Conservation (phyloP, 1,140 invertebrate species). For the Anthonomus grandis region DNA sequence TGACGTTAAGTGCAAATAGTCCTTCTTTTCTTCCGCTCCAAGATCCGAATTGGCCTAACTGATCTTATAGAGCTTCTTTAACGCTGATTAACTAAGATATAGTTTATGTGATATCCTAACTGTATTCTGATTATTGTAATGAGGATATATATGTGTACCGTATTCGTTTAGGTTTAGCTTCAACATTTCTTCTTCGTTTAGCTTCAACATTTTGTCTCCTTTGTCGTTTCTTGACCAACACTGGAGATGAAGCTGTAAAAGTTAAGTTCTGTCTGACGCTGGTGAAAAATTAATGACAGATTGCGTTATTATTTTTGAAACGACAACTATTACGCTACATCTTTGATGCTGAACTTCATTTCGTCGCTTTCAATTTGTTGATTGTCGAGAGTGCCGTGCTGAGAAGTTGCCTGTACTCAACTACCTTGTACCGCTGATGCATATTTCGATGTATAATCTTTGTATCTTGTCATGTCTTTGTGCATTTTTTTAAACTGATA, state of each 20-base stretch:
- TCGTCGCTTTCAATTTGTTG: too few species aligned
- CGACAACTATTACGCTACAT: background rate
- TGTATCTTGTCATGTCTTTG: background rate
- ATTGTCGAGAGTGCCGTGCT: too few species aligned
- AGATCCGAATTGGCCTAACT: too few species aligned
- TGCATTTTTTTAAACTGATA: background rate
- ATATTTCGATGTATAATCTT: too few species aligned
- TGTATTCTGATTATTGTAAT: slow-evolving; percentile 7
- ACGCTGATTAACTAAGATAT: background rate
- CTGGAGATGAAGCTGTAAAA: slow-evolving; percentile 10
- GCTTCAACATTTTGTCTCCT: slow-evolving; percentile 7
- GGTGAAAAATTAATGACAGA: too few species aligned
- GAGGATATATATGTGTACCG: background rate
- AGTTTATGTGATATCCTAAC: background rate
- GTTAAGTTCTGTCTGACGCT: too few species aligned
- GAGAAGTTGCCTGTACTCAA: too few species aligned
- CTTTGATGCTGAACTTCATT: too few species aligned
- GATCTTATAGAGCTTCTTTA: too few species aligned
- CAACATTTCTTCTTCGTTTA: slow-evolving; percentile 5
- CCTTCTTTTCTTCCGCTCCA: too few species aligned
- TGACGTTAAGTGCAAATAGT: too few species aligned
- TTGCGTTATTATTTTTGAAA: background rate
- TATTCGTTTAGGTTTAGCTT: background rate
- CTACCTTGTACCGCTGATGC: too few species aligned
- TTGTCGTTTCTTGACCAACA: slow-evolving; percentile 11